These are phyloP conservation scores for Dinomys branickii DNA, from an alignment of 2,113 vertebrate genomes.

Conservation along the genomic window DNA sequence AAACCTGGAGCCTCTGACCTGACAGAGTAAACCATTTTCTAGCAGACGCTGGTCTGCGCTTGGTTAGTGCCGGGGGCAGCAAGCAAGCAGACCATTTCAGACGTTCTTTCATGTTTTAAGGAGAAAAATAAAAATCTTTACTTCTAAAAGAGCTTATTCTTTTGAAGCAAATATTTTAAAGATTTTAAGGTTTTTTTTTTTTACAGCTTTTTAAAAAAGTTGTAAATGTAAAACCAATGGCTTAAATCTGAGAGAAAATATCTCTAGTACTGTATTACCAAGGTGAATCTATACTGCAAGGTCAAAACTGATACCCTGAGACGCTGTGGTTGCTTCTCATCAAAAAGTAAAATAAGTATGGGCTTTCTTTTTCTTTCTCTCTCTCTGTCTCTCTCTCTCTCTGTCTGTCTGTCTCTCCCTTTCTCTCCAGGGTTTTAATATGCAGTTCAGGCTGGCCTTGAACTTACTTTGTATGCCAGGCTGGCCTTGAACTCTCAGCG, in stretches of 20 bases:
- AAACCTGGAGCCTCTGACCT: not conserved
- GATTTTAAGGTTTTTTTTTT: not conserved
- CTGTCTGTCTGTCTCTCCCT: too few species aligned
- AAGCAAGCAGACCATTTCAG: not conserved
- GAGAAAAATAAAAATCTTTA: not conserved
- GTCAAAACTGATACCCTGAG: not conserved
- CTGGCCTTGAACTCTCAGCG: too few species aligned
- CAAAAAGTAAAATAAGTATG: slow-evolving; percentile 41
- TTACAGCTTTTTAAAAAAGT: not conserved
- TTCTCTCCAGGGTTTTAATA: too few species aligned
- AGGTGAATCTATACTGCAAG: not conserved
- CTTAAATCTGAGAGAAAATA: not conserved
- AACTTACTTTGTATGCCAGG: too few species aligned
- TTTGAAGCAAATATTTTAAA: not conserved
- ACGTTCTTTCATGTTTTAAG: slow-evolving; percentile 17
- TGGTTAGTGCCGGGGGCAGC: not conserved
- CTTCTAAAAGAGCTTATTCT: slow-evolving; percentile 47
- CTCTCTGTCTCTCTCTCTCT: too few species aligned
- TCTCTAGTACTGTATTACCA: slow-evolving; percentile 5
- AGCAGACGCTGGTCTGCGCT: not conserved
- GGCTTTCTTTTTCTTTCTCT: too few species aligned
- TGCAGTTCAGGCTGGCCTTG: too few species aligned
- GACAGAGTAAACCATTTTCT: not conserved
- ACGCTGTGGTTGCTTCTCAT: slow-evolving; percentile 13
- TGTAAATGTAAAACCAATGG: slow-evolving; percentile 10